These are phyloP conservation scores for Apis dorsata DNA, from an alignment of 1,140 invertebrate species.

Conservation along the genomic window DNA sequence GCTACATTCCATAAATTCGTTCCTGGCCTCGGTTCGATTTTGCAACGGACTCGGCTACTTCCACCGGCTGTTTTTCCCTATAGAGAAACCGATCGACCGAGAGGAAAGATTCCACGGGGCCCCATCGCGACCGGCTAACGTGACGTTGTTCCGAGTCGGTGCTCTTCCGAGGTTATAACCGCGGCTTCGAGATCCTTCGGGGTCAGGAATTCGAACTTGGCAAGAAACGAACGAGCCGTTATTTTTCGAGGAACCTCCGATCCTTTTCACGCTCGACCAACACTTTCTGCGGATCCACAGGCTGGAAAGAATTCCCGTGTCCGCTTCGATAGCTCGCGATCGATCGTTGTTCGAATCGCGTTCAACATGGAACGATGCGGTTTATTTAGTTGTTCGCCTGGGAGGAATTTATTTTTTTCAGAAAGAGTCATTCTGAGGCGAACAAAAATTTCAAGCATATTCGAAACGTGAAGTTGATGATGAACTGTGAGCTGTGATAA, in stretches of 20 bases:
- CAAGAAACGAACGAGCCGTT: slow-evolving; percentile 62
- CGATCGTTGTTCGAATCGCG: neutral
- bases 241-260: slow-evolving; percentile 59
- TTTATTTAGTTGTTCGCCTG: neutral
- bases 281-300: slow-evolving; percentile 28
- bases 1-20: slow-evolving; percentile 35
- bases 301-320: neutral
- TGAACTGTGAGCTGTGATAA: too few species aligned
- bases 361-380: neutral
- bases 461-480: too few species aligned
- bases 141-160: slow-evolving; percentile 69
- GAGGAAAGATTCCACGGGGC: slow-evolving; percentile 57
- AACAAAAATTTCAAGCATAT: too few species aligned
- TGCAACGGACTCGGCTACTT: slow-evolving; percentile 25
- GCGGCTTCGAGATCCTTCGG: slow-evolving; percentile 45
- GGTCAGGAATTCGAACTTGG: slow-evolving; percentile 65
- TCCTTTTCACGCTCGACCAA: slow-evolving; percentile 58
- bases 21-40: slow-evolving; percentile 19
- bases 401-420: too few species aligned
- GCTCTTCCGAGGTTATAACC: slow-evolving; percentile 63
- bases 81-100: slow-evolving; percentile 55
- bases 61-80: slow-evolving; percentile 25
- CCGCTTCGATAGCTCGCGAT: neutral
- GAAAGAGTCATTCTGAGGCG: too few species aligned
- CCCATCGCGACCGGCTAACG: slow-evolving; percentile 54